phyloP scores from a whole-genome alignment of 2,113 vertebrate genomes.

The Notarius lentiginosus region DNA sequence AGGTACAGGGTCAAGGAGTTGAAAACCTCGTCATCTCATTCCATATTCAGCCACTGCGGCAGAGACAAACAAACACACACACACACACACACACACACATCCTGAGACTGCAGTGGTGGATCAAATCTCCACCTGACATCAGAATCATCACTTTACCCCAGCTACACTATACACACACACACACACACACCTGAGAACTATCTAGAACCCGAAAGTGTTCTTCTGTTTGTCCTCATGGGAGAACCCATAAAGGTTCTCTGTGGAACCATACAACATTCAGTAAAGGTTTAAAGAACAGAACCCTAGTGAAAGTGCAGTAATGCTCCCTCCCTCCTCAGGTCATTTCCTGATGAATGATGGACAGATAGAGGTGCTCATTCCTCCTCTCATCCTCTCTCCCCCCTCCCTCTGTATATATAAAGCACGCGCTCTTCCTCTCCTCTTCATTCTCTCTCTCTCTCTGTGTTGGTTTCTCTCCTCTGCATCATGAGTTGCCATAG shows the following conservation, averaged over 20 bases:
- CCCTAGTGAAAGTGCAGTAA: background rate
- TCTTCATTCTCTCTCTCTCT: constrained; percentile 19
- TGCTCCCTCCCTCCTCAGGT: background rate
- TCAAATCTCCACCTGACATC: background rate
- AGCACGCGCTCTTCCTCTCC: background rate
- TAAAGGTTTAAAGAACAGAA: background rate
- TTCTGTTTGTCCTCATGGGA: background rate
- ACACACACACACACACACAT: constrained; percentile 22
- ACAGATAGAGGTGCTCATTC: constrained; percentile 6
- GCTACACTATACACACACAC: background rate
- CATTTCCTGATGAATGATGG: background rate
- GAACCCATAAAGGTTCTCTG: background rate
- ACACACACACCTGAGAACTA: background rate
- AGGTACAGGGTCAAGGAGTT: constrained; percentile 32
- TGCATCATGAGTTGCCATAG: constrained; percentile 24
- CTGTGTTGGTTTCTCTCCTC: constrained; percentile 45
- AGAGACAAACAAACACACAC: constrained; percentile 46
- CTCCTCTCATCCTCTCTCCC: constrained; percentile 52
- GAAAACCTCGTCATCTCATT: constrained; percentile 52
- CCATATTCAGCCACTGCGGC: constrained; percentile 64
- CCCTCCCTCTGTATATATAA: background rate
- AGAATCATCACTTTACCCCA: background rate
- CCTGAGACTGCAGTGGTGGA: background rate
- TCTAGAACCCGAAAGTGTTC: background rate
- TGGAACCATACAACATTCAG: background rate